A percentile compares a stretch with the other conserved stretches of the same genome.
Evolutionary conservation across 2,113 vertebrate species (phyloP).

Genomic region (Syrrhaptes paradoxus): DNA sequence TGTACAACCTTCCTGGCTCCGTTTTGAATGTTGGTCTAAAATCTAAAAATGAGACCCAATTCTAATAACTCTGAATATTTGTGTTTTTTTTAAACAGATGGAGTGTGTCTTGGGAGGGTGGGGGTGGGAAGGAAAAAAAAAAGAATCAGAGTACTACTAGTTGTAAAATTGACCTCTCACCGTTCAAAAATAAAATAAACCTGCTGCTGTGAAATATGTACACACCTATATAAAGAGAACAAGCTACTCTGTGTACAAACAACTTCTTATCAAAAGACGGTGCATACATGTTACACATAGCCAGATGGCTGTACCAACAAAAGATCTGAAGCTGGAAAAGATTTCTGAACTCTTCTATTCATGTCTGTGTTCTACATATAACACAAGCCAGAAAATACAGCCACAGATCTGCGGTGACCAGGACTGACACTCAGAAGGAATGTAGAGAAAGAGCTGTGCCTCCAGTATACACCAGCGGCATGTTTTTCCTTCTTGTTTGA

Average conservation of each 20-base stretch:
- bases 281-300: not conserved
- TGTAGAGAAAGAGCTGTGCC: not conserved
- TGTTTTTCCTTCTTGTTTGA: not conserved
- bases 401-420: not conserved
- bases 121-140: not conserved
- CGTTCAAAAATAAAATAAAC: not conserved
- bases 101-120: not conserved
- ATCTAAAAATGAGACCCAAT: not conserved
- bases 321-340: not conserved
- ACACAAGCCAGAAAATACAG: not conserved
- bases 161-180: not conserved
- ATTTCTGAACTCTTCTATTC: not conserved
- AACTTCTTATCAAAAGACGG: not conserved
- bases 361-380: not conserved
- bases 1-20: not conserved
- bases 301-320: not conserved
- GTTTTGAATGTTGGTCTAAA: not conserved
- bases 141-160: not conserved
- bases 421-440: not conserved
- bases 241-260: not conserved
- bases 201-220: not conserved
- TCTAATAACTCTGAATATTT: not conserved
- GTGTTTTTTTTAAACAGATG: not conserved
- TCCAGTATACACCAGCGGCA: not conserved
- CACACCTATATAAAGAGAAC: not conserved